phyloP scores from a whole-genome alignment of 2,888 invertebrate genomes.

The Scaptomyza reducta region DNA sequence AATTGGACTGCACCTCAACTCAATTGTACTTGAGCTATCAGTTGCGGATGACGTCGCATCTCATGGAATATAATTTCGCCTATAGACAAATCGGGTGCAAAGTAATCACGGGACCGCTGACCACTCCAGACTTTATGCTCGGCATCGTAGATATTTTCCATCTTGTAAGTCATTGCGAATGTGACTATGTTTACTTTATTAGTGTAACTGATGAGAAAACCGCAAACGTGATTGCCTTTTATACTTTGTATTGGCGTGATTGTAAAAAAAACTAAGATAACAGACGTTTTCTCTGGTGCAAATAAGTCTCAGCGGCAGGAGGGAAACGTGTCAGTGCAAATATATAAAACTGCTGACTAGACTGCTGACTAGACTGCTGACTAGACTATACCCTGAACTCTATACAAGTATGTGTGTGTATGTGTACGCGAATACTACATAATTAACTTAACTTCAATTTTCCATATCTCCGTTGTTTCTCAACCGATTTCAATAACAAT shows the following conservation, averaged over 20 bases:
- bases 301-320: background rate
- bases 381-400: too few relatives aligned
- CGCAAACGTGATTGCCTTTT: background rate
- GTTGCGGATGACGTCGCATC: slow-evolving; percentile 53
- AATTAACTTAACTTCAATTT: too few relatives aligned
- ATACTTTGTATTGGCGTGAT: background rate
- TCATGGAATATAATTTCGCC: slow-evolving; percentile 60
- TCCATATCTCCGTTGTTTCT: too few relatives aligned
- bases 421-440: too few relatives aligned
- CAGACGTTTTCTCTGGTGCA: background rate
- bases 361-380: too few relatives aligned
- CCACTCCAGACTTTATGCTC: slow-evolving; percentile 53
- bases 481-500: too few relatives aligned
- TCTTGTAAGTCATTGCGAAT: slow-evolving; percentile 27
- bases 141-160: slow-evolving; percentile 37
- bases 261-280: background rate
- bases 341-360: background rate
- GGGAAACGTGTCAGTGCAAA: background rate
- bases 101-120: slow-evolving; percentile 14
- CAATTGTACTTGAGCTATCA: slow-evolving; percentile 25
- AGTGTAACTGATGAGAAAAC: background rate
- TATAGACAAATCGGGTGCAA: slow-evolving; percentile 51
- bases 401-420: too few relatives aligned
- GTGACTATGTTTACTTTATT: background rate
- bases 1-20: background rate